Percentiles rank a stretch among this genome's conserved stretches.
Evolutionary conservation across 2,113 vertebrate genomes (phyloP).

Genomic region (Etheostoma spectabile): DNA sequence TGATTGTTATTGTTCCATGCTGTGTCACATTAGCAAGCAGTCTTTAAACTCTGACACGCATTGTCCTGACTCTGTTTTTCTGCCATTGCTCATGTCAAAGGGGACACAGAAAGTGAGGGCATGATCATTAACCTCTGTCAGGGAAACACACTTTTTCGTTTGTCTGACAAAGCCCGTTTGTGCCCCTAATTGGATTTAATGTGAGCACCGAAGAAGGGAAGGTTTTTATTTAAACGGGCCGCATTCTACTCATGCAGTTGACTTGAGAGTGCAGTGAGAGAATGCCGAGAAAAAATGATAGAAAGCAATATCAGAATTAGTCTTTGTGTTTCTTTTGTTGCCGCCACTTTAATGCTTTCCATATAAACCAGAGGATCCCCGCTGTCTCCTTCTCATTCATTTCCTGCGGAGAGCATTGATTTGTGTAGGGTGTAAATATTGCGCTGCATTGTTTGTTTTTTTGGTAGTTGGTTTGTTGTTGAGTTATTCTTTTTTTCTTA

Average conservation of each 20-base stretch:
- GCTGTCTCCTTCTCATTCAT: slow-evolving; percentile 61
- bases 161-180: slow-evolving; percentile 62
- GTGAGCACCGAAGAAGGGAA: slow-evolving; percentile 45
- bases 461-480: slow-evolving; percentile 81
- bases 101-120: slow-evolving; percentile 44
- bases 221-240: slow-evolving; percentile 55
- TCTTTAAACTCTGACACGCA: slow-evolving; percentile 74
- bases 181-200: slow-evolving; percentile 70
- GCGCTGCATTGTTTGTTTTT: slow-evolving; percentile 78
- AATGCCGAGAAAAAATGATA: slow-evolving; percentile 39
- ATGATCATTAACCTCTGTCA: slow-evolving; percentile 77
- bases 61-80: slow-evolving; percentile 73
- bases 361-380: slow-evolving; percentile 52
- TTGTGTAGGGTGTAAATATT: slow-evolving; percentile 85
- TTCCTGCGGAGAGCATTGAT: slow-evolving; percentile 70
- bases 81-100: slow-evolving; percentile 71
- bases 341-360: slow-evolving; percentile 48
- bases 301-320: slow-evolving; percentile 68
- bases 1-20: slow-evolving; percentile 77
- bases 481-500: slow-evolving; percentile 56
- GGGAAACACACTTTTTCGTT: slow-evolving; percentile 64
- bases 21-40: slow-evolving; percentile 73
- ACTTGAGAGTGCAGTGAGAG: slow-evolving; percentile 20
- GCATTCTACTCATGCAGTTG: slow-evolving; percentile 33
- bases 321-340: slow-evolving; percentile 21